Conservation (phyloP, 2,797 vertebrate genomes). For the Trachurus trachurus region DNA sequence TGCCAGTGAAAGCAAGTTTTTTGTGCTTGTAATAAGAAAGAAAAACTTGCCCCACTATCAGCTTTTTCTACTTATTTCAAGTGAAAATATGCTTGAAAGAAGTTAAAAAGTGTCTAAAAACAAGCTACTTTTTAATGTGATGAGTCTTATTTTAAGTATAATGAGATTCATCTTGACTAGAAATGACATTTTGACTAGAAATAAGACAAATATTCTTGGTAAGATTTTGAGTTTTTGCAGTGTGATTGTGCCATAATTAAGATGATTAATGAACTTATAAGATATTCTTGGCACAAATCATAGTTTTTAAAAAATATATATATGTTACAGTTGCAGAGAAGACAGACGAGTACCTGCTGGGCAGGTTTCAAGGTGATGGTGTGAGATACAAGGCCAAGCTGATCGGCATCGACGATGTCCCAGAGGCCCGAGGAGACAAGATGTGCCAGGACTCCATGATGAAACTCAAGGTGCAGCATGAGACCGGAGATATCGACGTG, state of each 20-base stretch:
- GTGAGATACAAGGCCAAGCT: conserved; percentile 97
- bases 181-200: too few relatives aligned
- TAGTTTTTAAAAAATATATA: neutral
- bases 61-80: too few relatives aligned
- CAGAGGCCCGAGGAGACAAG: conserved; percentile 96
- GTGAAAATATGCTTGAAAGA: too few relatives aligned
- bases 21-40: too few relatives aligned
- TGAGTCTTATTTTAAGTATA: too few relatives aligned
- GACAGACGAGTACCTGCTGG: conserved; percentile 94
- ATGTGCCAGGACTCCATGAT: conserved; percentile 99
- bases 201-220: too few relatives aligned
- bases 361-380: conserved; percentile 95
- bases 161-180: too few relatives aligned
- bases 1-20: too few relatives aligned
- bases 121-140: too few relatives aligned
- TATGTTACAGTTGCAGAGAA: conserved; percentile 88
- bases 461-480: conserved; percentile 93
- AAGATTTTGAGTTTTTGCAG: too few relatives aligned
- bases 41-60: too few relatives aligned
- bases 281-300: neutral
- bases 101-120: too few relatives aligned
- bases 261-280: neutral
- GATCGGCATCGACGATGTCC: conserved; percentile 95
- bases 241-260: neutral
- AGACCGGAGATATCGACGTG: neutral